Base-by-base conservation (phyloP, 23 tunicate species). In the Clavelina lepadiformis region DNA sequence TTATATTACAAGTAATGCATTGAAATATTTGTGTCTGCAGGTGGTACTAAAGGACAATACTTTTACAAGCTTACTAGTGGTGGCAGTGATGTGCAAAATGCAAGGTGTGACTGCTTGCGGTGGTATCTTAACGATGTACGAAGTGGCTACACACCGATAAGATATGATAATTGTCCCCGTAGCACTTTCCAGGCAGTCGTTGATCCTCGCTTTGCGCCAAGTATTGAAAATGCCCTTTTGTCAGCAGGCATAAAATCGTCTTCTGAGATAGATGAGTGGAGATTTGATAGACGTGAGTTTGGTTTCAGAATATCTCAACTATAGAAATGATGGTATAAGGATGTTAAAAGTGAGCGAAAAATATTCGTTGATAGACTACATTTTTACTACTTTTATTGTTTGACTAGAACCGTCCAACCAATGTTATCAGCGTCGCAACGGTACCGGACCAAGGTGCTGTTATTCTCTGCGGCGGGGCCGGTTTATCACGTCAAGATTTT, bases 41-140 rank as follows among this genome's bases (percentile, higher is more conserved):
- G 22, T 25, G 80, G 80, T 21, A 7, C 6, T 1, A 33, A 8
- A 2, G 84, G 84, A 3, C 65, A 78, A 58, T 78, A 78, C 33
- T 68, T 67, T 33, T 78, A 78, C 50, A 31, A 68, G 5, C 45
- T 78, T 25, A 58, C 84, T 8, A 50, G 51, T 1, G 21, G 7
- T 6, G 30, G 35, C 28, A 45, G 61, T 0, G 28, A 28, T 3
- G 2, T 5, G 21, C 84, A 68, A 31, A 11, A 58, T 2, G 51
- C 75, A 1, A 50, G 69, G 3, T 78, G 84, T 34, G 61, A 69
- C 7, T 78, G 84, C 38, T 22, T 78, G 60, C 31, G 21, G 13
- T 78, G 84, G 84, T 78, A 78, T 33, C 21, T 32, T 21, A 19
- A 46, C n/a, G 84, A 78, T 26, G 28, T 58, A 4, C 15, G 28